A percentile compares a stretch with the other conserved stretches of the same genome.
Conservation (phyloP, 92 coral and sea anemone genomes). For the Siderastrea siderea region DNA sequence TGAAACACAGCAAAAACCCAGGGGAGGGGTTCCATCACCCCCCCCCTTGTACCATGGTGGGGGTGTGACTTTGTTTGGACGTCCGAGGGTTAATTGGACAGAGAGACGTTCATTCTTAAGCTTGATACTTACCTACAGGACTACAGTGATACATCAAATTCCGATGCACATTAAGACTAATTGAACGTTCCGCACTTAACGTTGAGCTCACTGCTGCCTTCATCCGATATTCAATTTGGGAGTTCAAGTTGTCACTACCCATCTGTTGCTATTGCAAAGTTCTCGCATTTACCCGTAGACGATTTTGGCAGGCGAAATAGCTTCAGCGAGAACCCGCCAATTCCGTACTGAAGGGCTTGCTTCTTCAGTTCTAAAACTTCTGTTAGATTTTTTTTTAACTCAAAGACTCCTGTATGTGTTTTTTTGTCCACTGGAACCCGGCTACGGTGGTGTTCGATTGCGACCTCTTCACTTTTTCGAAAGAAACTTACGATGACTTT, state of each 20-base stretch:
- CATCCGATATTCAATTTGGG: too few species aligned
- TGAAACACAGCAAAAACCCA: too few species aligned
- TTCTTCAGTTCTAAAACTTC: conserved; percentile 50
- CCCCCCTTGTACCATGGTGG: too few species aligned
- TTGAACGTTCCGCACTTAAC: conserved; percentile 4
- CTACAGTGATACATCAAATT: conserved; percentile 17
- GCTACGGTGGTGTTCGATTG: too few species aligned
- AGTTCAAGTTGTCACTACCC: conserved; percentile 59
- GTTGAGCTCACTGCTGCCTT: conserved; percentile 36
- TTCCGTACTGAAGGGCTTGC: conserved; percentile 41
- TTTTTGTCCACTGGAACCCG: too few species aligned
- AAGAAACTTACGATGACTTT: too few species aligned
- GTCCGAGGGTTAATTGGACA: too few species aligned
- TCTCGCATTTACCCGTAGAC: conserved; percentile 32
- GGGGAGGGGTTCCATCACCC: too few species aligned
- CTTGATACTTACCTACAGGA: conserved; percentile 16
- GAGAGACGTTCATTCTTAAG: background rate
- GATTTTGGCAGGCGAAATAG: conserved; percentile 55
- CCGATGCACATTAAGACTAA: conserved; percentile 8
- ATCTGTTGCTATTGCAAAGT: conserved; percentile 58
- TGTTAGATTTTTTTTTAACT: background rate
- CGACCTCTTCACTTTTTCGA: too few species aligned
- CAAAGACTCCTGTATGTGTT: too few species aligned
- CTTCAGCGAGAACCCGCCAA: conserved; percentile 51
- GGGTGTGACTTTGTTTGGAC: too few species aligned